Evolutionary conservation across 2,888 invertebrate species (phyloP).

Genomic region (Protodeltote pygarga): DNA sequence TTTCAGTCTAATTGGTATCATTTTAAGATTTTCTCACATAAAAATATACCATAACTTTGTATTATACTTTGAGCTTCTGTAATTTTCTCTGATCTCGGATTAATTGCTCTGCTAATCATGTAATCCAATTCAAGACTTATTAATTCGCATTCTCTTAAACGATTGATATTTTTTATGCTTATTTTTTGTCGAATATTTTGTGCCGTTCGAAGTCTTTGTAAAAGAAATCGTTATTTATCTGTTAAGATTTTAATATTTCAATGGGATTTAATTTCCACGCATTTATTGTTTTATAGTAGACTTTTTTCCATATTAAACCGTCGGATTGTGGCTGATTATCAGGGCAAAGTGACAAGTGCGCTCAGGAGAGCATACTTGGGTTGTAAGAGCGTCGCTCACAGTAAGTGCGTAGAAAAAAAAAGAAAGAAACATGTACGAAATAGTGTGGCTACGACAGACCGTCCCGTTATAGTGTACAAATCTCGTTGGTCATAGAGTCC

Average conservation of each 20-base stretch:
- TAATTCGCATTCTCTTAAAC: constrained; percentile 8
- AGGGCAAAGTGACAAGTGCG: constrained; percentile 86
- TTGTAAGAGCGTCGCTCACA: constrained; percentile 86
- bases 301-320: constrained; percentile 41
- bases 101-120: constrained; percentile 26
- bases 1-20: constrained; percentile 29
- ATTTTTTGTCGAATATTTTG: constrained; percentile 12
- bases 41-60: constrained; percentile 31
- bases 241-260: constrained; percentile 23
- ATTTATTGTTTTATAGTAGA: constrained; percentile 28
- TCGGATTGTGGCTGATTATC: constrained; percentile 64
- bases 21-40: constrained; percentile 24
- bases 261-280: constrained; percentile 26
- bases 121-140: constrained; percentile 12
- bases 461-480: constrained; percentile 45
- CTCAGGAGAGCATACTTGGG: constrained; percentile 85
- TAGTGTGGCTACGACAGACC: constrained; percentile 52
- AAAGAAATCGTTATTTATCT: constrained; percentile 10
- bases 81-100: constrained; percentile 22
- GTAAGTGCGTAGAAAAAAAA: constrained; percentile 80
- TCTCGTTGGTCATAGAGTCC: constrained; percentile 41
- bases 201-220: constrained; percentile 17
- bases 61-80: constrained; percentile 30
- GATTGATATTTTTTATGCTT: constrained; percentile 24
- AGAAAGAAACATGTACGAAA: constrained; percentile 38